Evolutionary conservation across 2,888 invertebrate species (phyloP), one percentile per base, ranked within the genome.

Genomic region (Athalia rosae): DNA sequence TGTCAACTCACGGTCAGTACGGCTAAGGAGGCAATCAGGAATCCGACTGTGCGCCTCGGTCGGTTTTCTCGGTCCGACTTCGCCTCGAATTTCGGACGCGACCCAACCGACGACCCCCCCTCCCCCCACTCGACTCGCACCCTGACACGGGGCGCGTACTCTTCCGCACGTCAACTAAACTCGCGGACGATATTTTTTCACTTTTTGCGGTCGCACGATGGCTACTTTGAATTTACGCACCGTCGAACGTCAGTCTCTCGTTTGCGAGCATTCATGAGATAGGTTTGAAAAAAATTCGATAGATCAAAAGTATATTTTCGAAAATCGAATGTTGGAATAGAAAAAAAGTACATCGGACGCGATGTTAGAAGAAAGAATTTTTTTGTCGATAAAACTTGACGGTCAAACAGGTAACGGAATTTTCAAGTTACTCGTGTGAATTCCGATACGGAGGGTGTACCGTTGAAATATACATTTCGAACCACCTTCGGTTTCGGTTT

Each of bases 1-100:
- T 87, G 86, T 86, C 80, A 87, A 85, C 85, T 80, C 82, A 80
- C 83, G 87, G 87, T 86, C 88, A 86, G 84, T 83, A 45, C 43
- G 13, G 58, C 71, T 58, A 45, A 71, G 71, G 71, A 71, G 71
- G 71, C 71, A 71, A 71, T 71, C 71, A 71, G 45, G 71, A 71
- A 43, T 71, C 71, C 71, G 58, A 71, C 71, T 71, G 71, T 71
- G 71, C 71, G 71, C 71, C 58, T 71, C 43, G 43, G 58, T 43
- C 50, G 71, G 58, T 58, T 13, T 71, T 28, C 71, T 13, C 43
- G 62, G 58, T 13, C 58, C 58, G n/a, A n/a, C n/a, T 58, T 13
- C 58, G 62, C 41, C 41, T 41, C 41, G 62, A 62, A 28, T 62
- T 62, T 62, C 41, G 62, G 62, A 62, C 62, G 67, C 67, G 67